A percentile compares a stretch with the other conserved stretches of the same genome.
These are phyloP conservation scores for Drosophila rellima DNA, from an alignment of 2,888 invertebrate species.

Conservation along the genomic window DNA sequence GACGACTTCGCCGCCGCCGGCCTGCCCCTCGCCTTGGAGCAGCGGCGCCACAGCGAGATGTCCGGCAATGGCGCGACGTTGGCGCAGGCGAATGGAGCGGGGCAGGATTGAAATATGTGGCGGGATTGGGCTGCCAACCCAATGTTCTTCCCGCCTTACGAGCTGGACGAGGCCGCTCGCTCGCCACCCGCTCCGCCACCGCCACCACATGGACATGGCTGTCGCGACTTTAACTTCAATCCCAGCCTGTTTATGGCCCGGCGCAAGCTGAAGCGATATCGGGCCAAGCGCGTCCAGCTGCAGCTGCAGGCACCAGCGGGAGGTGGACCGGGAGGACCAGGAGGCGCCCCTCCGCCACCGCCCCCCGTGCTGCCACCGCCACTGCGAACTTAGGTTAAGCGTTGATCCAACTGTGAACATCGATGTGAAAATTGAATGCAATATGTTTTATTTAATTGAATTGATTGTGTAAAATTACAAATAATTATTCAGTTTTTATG, in stretches of 20 bases:
- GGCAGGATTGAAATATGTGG: constrained; percentile 89
- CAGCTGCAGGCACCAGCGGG: constrained; percentile 42
- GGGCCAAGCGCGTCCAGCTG: constrained; percentile 68
- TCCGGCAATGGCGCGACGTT: constrained; percentile 58
- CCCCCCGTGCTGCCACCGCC: constrained; percentile 47
- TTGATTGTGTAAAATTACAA: constrained; percentile 22
- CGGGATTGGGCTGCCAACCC: constrained; percentile 86
- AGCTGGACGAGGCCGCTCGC: constrained; percentile 62
- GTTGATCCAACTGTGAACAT: constrained; percentile 61
- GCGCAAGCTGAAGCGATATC: constrained; percentile 83
- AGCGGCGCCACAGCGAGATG: constrained; percentile 66
- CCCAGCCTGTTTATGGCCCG: constrained; percentile 83
- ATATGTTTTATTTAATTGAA: constrained; percentile 52
- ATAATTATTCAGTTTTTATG: constrained; percentile 30
- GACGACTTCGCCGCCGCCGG: constrained; percentile 88
- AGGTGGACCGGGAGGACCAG: not conserved
- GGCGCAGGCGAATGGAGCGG: constrained; percentile 90
- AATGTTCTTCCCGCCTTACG: constrained; percentile 84
- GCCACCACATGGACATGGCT: constrained; percentile 52
- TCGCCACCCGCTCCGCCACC: constrained; percentile 33
- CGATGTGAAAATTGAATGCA: constrained; percentile 71
- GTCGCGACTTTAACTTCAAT: constrained; percentile 80
- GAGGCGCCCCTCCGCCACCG: constrained; percentile 22
- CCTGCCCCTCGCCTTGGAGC: constrained; percentile 84
- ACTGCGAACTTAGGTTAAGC: constrained; percentile 45